phyloP scores from a whole-genome alignment of 2,113 vertebrate species.

The Cyanoliseus patagonus region DNA sequence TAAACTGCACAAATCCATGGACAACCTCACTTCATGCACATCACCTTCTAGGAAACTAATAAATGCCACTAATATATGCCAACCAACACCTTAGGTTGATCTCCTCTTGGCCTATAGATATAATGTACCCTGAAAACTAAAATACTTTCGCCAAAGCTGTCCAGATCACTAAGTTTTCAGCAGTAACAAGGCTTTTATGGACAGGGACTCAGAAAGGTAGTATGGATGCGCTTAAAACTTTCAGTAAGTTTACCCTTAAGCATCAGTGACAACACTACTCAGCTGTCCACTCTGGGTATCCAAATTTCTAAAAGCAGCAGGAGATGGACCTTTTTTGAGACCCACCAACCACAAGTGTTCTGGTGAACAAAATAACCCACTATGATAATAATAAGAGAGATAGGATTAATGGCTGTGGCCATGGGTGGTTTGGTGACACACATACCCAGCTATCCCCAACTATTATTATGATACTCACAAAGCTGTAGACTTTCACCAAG shows the following conservation, averaged over 20 bases:
- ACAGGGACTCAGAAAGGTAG: not conserved
- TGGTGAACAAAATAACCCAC: not conserved
- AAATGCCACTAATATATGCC: not conserved
- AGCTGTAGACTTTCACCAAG: rapidly evolving
- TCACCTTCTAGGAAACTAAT: not conserved
- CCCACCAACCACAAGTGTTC: not conserved
- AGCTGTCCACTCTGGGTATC: not conserved
- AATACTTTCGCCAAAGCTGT: not conserved
- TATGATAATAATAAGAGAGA: not conserved
- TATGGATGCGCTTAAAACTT: not conserved
- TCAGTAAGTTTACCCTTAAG: not conserved
- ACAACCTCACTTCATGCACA: not conserved
- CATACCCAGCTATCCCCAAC: rapidly evolving
- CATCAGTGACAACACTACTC: not conserved
- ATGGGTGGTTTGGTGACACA: not conserved
- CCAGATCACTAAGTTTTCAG: not conserved
- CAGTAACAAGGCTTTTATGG: not conserved
- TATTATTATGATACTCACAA: not conserved
- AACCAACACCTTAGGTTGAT: not conserved
- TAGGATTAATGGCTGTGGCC: not conserved
- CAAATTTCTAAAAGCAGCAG: not conserved
- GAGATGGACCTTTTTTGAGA: not conserved
- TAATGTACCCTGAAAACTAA: not conserved
- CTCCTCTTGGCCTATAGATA: not conserved
- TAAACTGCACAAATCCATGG: rapidly evolving